A percentile compares a stretch with the other conserved stretches of the same genome.
Evolutionary conservation across 2,888 invertebrate genomes (phyloP).

Genomic region (Apoderus coryli): DNA sequence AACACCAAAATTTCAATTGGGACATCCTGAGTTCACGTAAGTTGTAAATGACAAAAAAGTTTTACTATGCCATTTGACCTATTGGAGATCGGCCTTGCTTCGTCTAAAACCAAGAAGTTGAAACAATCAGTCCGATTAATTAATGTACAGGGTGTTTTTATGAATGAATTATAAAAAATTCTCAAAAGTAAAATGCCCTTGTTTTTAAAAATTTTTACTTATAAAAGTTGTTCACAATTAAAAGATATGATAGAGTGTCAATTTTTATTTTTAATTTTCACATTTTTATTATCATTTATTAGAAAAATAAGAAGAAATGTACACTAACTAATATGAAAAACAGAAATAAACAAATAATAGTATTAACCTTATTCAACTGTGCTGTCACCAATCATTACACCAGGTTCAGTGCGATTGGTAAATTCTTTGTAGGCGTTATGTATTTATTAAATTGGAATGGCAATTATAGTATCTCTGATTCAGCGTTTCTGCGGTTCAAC

Average conservation of each 20-base stretch:
- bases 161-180: background rate
- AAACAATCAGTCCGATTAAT: conserved; percentile 2
- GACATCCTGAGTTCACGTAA: too few species aligned
- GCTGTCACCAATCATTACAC: conserved; percentile 3
- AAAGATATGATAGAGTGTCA: background rate
- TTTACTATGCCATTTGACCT: too few species aligned
- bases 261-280: background rate
- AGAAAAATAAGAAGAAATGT: conserved; percentile 3
- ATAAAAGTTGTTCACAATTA: background rate
- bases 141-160: conserved; percentile 2
- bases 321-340: conserved; percentile 2
- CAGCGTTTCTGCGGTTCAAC: background rate
- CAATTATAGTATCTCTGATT: conserved; percentile 1
- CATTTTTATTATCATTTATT: conserved; percentile 1
- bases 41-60: too few species aligned
- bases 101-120: too few species aligned
- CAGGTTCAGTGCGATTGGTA: conserved; percentile 1
- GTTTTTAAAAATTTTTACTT: conserved; percentile 3
- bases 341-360: conserved; percentile 1
- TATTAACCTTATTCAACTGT: conserved; percentile 1
- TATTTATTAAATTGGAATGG: conserved; percentile 1
- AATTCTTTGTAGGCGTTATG: conserved; percentile 2
- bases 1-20: too few species aligned
- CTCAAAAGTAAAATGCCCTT: conserved; percentile 1
- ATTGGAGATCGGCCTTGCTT: too few species aligned